Evolutionary conservation across 2,797 vertebrate genomes (phyloP).

Genomic region (Rhinichthys osculus): DNA sequence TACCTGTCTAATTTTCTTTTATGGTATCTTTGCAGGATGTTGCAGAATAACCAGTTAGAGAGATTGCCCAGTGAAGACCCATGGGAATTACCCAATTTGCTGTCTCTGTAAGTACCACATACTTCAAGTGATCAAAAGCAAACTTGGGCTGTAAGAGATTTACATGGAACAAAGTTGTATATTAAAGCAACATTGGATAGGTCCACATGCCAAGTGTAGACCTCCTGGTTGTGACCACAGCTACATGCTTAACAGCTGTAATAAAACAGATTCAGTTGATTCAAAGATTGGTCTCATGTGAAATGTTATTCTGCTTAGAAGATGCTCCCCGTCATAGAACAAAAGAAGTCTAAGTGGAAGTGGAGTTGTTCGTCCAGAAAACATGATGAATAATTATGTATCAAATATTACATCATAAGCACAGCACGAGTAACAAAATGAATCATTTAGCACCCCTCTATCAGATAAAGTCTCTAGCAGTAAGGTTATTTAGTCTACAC

Average conservation of each 20-base stretch:
- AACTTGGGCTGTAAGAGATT: constrained; percentile 30
- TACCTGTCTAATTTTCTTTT: constrained; percentile 14
- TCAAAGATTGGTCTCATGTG: constrained; percentile 11
- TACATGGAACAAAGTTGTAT: constrained; percentile 37
- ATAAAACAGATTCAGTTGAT: constrained; percentile 20
- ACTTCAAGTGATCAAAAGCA: constrained; percentile 42
- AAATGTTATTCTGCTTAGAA: background rate
- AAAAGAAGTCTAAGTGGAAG: background rate
- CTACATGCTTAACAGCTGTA: background rate
- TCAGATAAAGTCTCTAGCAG: constrained; percentile 54
- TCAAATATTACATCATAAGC: background rate
- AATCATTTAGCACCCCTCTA: constrained; percentile 45
- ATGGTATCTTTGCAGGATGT: constrained; percentile 82
- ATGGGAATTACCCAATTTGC: constrained; percentile 91
- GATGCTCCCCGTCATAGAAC: background rate
- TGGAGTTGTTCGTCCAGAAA: background rate
- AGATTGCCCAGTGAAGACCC: constrained; percentile 87
- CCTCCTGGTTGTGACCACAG: constrained; percentile 6
- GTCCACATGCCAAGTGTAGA: constrained; percentile 2
- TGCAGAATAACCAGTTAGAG: constrained; percentile 94
- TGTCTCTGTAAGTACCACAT: constrained; percentile 90
- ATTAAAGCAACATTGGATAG: constrained; percentile 42
- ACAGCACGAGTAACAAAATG: constrained; percentile 45
- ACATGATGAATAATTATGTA: background rate
- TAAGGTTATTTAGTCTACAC: constrained; percentile 51